These are phyloP conservation scores for Rhadina sibilatrix DNA, from an alignment of 2,113 vertebrate species.

Conservation along the genomic window DNA sequence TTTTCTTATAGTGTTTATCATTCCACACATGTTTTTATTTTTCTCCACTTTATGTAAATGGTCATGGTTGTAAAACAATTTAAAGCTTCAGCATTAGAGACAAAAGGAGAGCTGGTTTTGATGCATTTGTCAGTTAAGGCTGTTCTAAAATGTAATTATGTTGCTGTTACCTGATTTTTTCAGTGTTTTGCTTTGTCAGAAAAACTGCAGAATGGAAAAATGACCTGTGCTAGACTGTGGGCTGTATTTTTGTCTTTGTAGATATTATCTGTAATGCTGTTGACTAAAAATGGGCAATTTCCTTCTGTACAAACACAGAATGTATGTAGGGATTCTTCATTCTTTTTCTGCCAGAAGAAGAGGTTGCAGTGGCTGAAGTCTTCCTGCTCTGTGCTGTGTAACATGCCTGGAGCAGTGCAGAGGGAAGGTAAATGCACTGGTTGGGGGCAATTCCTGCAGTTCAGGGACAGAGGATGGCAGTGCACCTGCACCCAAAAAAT, in stretches of 20 bases:
- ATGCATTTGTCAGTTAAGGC: background rate
- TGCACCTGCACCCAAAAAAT: too few species aligned
- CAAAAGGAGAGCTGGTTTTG: background rate
- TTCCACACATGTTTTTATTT: background rate
- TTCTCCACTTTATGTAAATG: background rate
- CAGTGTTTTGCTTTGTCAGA: background rate
- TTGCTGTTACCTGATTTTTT: background rate
- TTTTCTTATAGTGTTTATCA: background rate
- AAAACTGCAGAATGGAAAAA: background rate
- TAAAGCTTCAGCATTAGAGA: background rate
- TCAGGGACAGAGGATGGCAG: background rate
- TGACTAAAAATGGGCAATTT: background rate
- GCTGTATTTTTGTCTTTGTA: background rate
- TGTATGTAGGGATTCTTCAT: background rate
- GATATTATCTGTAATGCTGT: background rate
- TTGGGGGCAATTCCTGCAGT: rapidly evolving
- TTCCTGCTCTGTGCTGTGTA: background rate
- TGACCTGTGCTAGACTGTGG: background rate
- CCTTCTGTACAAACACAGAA: background rate
- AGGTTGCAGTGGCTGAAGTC: background rate
- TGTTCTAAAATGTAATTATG: background rate
- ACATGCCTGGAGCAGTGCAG: background rate
- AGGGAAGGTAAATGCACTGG: background rate
- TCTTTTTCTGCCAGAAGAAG: background rate
- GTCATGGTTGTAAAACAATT: background rate